A percentile compares a stretch with the other conserved stretches of the same genome.
Conservation (phyloP, 2,888 invertebrate genomes). For the Euspilapteryx auroguttella region DNA sequence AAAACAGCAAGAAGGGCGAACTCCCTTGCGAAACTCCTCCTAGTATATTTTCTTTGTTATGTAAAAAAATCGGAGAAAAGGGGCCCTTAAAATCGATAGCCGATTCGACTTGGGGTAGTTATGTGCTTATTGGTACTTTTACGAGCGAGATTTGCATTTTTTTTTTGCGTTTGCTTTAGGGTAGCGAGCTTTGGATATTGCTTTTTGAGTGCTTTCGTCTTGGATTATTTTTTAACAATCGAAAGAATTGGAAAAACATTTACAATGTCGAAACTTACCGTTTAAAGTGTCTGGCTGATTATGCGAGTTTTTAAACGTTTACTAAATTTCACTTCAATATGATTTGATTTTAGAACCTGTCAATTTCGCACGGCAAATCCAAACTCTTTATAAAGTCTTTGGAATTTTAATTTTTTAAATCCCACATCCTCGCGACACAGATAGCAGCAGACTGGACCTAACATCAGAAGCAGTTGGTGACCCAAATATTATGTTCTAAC, state of each 20-base stretch:
- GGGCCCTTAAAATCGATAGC: constrained; percentile 56
- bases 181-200: no score
- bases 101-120: constrained; percentile 27
- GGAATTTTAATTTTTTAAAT: constrained; percentile 4
- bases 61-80: constrained; percentile 58
- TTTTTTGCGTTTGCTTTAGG: no score
- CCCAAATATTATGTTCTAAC: constrained; percentile 25
- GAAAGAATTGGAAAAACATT: no score
- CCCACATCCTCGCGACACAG: constrained; percentile 9
- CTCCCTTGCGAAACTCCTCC: constrained; percentile 52
- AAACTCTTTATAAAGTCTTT: no score
- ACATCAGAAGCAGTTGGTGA: constrained; percentile 40
- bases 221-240: no score
- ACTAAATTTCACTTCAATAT: no score
- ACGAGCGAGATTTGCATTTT: constrained; percentile 3
- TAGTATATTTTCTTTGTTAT: constrained; percentile 58
- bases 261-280: no score
- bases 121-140: constrained; percentile 18
- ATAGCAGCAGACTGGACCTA: constrained; percentile 22
- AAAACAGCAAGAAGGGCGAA: constrained; percentile 24
- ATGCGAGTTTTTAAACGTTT: no score
- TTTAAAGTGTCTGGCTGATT: no score
- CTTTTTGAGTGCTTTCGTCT: no score
- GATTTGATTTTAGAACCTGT: no score
- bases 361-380: no score